These are phyloP conservation scores for Acanthopleura granulata DNA, from an alignment of 2,888 invertebrate species.

Conservation along the genomic window DNA sequence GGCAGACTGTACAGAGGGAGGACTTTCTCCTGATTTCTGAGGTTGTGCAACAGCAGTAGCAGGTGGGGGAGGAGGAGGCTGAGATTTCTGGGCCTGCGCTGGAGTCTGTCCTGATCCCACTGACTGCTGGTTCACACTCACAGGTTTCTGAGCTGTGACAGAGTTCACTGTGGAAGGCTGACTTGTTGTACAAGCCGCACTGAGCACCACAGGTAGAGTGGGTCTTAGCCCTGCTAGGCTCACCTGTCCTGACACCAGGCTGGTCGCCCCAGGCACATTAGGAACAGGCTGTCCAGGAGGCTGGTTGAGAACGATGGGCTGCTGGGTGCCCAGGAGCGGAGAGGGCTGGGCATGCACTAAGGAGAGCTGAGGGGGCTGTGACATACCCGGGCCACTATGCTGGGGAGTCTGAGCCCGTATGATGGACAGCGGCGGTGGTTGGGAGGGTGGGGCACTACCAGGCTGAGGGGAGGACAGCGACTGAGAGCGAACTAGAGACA, in stretches of 20 bases:
- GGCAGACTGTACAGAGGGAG: neutral
- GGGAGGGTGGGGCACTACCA: neutral
- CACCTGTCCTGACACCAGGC: neutral
- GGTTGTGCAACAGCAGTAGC: too few species aligned
- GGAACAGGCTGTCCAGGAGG: neutral
- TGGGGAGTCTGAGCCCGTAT: neutral
- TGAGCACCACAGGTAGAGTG: neutral
- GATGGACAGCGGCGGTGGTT: neutral
- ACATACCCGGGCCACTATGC: neutral
- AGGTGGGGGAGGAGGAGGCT: neutral
- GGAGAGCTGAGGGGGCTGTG: constrained; percentile 4
- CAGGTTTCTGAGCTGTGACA: neutral
- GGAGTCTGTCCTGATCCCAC: too few species aligned
- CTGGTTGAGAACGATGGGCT: neutral
- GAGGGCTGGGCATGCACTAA: neutral
- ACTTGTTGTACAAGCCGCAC: neutral
- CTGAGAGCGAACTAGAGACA: neutral
- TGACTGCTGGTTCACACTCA: neutral
- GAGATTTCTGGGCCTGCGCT: neutral
- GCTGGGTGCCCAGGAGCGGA: neutral
- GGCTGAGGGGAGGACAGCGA: neutral
- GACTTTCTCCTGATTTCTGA: neutral
- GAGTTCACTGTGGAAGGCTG: neutral
- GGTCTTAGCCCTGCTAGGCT: neutral
- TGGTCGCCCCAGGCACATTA: neutral